Evolutionary conservation across 2,888 invertebrate genomes (phyloP), one percentile per base, ranked within the genome.

Genomic region (Cheilosia urbana): DNA sequence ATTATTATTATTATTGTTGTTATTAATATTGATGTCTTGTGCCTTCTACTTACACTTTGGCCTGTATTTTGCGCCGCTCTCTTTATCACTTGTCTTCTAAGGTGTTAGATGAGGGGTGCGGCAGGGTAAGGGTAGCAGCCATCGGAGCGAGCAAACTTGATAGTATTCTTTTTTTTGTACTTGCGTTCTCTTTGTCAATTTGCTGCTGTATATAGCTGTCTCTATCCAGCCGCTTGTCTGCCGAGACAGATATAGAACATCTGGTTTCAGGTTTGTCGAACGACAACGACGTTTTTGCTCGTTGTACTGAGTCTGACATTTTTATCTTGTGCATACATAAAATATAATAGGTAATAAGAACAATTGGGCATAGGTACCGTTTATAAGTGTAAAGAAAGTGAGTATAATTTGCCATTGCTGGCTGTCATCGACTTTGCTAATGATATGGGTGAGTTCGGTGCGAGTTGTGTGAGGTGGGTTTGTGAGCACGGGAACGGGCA

Each of bases 21-120:
- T 80, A 63, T 68, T 76, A 66, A 57, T 85, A 62, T 72, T 69
- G 73, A 73, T 85, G 65, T 57, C 80, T 65, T 72, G 60, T 75
- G 51, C 63, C 76, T 57, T 81, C 80, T 81, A 85, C 81, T 85
- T 85, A 81, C 81, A 81, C 71, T 76, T 80, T 81, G 81, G 66
- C 76, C 76, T 77, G 71, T 81, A 85, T 85, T 85, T 72, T 76
- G 55, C 40, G 9, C 21, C 42, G 55, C 55, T 73, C 73, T 75
- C 73, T 68, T 62, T 57, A n/a, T 30, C 24, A 42, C 34, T 66
- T 47, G 55, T 63, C 60, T 60, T 68, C 17, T 62, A 63, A 40
- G 37, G 40, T 27, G 1, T n/a, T 30, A 17, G 65, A 24, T 9
- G 47, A 11, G 34, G 11, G 53, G 24, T 47, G 21, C 19, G 37